These are phyloP conservation scores for Brenthis hecate DNA, from an alignment of 2,888 invertebrate species.

Conservation along the genomic window DNA sequence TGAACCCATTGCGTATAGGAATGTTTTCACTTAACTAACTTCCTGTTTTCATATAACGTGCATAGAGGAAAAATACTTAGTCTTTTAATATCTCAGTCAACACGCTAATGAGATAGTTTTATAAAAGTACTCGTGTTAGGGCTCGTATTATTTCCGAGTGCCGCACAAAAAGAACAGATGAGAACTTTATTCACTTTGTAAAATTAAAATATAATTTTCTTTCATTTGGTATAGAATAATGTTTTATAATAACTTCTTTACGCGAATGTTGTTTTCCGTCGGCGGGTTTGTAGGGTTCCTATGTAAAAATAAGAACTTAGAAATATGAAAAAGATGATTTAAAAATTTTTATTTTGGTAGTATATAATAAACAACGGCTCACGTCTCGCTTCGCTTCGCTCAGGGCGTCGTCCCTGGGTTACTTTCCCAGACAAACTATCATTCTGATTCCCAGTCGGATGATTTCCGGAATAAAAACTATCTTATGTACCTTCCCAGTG, in stretches of 20 bases:
- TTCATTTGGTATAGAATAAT: constrained; percentile 1
- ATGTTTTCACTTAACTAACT: neutral
- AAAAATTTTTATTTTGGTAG: no score
- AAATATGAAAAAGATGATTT: no score
- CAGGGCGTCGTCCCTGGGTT: no score
- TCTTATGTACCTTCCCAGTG: no score
- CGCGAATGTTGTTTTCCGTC: no score
- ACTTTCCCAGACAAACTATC: no score
- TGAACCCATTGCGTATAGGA: neutral
- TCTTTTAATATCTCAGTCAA: constrained; percentile 22
- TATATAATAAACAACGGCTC: no score
- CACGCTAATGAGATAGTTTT: constrained; percentile 20
- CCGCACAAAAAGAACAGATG: constrained; percentile 5
- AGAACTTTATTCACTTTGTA: constrained; percentile 15
- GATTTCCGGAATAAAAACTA: no score
- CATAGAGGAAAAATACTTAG: constrained; percentile 13
- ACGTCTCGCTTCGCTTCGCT: no score
- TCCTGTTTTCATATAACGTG: constrained; percentile 14
- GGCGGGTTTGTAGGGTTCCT: no score
- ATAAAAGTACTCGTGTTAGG: constrained; percentile 1
- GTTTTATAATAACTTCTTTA: constrained; percentile 5
- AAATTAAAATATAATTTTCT: constrained; percentile 12
- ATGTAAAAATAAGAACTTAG: no score
- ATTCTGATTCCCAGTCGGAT: no score
- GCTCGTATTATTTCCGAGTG: constrained; percentile 15